Base-by-base conservation (phyloP, 2,113 vertebrate genomes). In the Sinocyclocheilus rhinocerous region DNA sequence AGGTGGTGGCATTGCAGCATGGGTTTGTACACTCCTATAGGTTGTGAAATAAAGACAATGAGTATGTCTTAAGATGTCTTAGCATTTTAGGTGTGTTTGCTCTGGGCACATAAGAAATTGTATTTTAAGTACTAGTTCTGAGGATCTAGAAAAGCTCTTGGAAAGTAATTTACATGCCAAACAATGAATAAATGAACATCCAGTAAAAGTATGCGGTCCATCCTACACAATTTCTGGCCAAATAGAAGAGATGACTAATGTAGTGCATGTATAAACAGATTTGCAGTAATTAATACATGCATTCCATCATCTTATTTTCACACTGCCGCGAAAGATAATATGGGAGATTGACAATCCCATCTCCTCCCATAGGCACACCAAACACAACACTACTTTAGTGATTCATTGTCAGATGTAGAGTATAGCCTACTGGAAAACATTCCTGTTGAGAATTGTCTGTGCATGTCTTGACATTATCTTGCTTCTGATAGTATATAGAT, bases 1-100 rank as follows among this genome's bases (percentile, higher is more conserved):
- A 96, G 48, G 90, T 91, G 13, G 91, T 94, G 85, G 95, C 95
- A 2, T 96, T 95, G 88, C 95, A 96, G 86, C 95, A 96, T 0
- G 86, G 90, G 87, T 95, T 93, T n/a, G n/a, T 92, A 76, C 95
- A 96, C 69, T 95, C 94, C 95, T 95, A 33, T 42, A 26, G 16
- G 29, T 80, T 80, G 33, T n/a, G 6, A 80, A 80, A 80, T 59
- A n/a, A 61, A 36, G 29, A 16, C 55, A 80, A 10, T 33, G 18
- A 77, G 7, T 26, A 77, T 20, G 33, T 80, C 57, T 80, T 65
- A 36, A 36, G 52, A 57, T 57, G 0, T 65, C 55, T 61, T 77
- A 20, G 24, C 48, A 57, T n/a, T n/a, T 33, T 59, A 16, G 20
- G 52, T 24, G 22, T 63, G 22, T 67, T 18, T 29, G 16, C 24